Base-by-base conservation (phyloP, 2,888 invertebrate species). In the Acanthopleura granulata region DNA sequence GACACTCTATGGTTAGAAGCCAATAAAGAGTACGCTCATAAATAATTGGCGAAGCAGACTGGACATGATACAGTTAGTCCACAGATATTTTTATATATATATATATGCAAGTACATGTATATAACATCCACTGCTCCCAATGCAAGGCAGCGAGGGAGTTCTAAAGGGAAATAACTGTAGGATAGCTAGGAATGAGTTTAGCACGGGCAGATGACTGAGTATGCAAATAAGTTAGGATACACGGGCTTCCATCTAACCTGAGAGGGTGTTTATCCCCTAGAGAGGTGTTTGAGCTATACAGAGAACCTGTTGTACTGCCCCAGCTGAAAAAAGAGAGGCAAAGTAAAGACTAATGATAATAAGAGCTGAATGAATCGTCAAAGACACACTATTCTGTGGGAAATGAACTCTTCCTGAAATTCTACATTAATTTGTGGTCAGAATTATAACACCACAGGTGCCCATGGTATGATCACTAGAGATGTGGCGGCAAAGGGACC, bases 241-340 rank as follows among this genome's bases (percentile, higher is more conserved):
- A 12, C n/a, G 18, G 12, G 18, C 4, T 57, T 18, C 57, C 18
- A 57, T 57, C 74, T 74, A 69, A 79, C 77, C 77, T 78, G 76
- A 76, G 62, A 61, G 76, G 69, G 51, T 79, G 79, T 77, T 82
- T 84, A 62, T 87, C 87, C 76, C 81, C 81, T 75, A 87, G 79
- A 30, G 86, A 86, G 62, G 84, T 80, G 74, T 82, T 87, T 75
- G 87, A 87, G 77, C 83, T 87, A 84, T 86, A 86, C 79, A 85
- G 72, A 61, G 84, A 81, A 16, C 84, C 77, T 22, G 84, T 78
- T 71, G 83, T 83, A 77, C 79, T 80, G 75, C 76, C 76, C 62
- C 78, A 74, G 78, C 85, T 85, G 85, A 83, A 85, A 85, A 62
- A 70, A 73, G 22, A 62, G 49, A 61, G 62, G 69, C 62, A 75